phyloP scores from a whole-genome alignment of 2,888 invertebrate species.

The Phoenoteleia sp. region DNA sequence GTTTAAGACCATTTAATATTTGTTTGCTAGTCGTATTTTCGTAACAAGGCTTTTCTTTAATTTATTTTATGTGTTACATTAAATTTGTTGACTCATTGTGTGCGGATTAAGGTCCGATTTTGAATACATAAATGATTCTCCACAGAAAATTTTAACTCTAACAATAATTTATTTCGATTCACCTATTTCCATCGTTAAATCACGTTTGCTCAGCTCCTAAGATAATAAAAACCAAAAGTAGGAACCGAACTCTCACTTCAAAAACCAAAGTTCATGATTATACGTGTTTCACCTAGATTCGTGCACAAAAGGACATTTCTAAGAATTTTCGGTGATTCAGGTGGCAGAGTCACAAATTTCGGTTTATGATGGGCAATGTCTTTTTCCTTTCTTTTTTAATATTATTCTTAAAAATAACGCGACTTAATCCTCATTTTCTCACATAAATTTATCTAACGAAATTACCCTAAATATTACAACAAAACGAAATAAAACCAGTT shows the following conservation, averaged over 20 bases:
- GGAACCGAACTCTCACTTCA: slow-evolving; percentile 40
- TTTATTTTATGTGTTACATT: neutral
- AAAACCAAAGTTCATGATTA: slow-evolving; percentile 51
- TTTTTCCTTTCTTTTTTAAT: neutral
- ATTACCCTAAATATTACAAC: too few relatives aligned
- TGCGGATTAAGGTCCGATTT: neutral
- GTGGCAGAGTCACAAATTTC: slow-evolving; percentile 18
- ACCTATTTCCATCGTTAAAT: slow-evolving; percentile 25
- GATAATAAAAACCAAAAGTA: slow-evolving; percentile 40
- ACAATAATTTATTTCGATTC: slow-evolving; percentile 27
- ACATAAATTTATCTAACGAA: neutral
- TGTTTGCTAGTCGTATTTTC: too few relatives aligned
- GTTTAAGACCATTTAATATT: too few relatives aligned
- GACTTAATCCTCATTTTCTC: slow-evolving; percentile 14
- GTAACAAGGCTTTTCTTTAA: too few relatives aligned
- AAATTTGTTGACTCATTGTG: neutral
- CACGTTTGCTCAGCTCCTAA: slow-evolving; percentile 20
- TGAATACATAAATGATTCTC: neutral
- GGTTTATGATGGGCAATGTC: slow-evolving; percentile 18
- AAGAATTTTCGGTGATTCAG: slow-evolving; percentile 56
- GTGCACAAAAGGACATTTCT: slow-evolving; percentile 48
- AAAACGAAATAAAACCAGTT: neutral
- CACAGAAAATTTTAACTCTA: neutral
- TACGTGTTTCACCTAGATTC: slow-evolving; percentile 56
- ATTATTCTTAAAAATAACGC: neutral